Evolutionary conservation across 2,797 vertebrate genomes (phyloP).

Genomic region (Tokudaia muenninki): DNA sequence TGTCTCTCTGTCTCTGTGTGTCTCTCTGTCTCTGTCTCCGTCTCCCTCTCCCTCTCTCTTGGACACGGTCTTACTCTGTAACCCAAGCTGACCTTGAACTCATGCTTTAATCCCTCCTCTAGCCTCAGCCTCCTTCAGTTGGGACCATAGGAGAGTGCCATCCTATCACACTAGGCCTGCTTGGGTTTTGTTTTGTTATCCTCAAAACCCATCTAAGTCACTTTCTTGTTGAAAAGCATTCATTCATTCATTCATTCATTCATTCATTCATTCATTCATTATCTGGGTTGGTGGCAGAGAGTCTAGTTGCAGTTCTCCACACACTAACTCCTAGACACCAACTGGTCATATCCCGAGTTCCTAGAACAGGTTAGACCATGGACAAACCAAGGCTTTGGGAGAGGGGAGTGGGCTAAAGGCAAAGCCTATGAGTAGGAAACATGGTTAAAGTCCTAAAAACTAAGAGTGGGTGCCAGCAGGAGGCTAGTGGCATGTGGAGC

Average conservation of each 20-base stretch:
- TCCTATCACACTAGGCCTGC: neutral
- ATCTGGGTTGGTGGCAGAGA: neutral
- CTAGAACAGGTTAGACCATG: neutral
- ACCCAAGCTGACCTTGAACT: neutral
- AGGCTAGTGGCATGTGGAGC: neutral
- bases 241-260: neutral
- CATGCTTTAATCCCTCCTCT: neutral
- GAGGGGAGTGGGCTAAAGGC: neutral
- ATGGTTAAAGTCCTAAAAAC: neutral
- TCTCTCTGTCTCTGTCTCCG: neutral
- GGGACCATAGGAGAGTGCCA: neutral
- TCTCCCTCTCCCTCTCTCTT: neutral
- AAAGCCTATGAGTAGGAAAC: neutral
- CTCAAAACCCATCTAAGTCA: neutral
- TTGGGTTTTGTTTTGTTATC: neutral
- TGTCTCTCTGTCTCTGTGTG: neutral
- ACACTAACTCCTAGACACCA: fast-evolving
- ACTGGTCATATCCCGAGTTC: neutral
- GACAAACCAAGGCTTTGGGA: neutral
- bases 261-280: neutral
- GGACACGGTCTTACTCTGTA: neutral
- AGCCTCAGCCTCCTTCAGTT: neutral
- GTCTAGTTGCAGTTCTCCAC: neutral
- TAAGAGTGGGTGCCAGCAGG: neutral
- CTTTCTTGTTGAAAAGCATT: neutral